phyloP scores from a whole-genome alignment of 2,797 vertebrate species.

The Hemibagrus guttatus region DNA sequence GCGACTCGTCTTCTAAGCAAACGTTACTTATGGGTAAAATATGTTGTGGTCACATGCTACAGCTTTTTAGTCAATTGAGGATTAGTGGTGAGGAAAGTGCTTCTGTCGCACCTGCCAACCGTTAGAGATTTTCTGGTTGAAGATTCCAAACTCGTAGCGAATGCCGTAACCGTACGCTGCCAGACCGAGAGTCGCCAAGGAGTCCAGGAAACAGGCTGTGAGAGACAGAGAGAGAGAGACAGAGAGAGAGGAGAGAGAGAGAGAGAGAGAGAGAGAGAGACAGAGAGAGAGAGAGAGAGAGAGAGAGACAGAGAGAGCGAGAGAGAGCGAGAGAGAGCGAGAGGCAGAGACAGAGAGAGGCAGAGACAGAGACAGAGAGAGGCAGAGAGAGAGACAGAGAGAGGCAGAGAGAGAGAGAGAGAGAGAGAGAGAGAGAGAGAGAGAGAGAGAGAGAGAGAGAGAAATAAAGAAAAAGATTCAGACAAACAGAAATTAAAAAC shows the following conservation, averaged over 20 bases:
- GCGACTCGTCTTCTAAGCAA: too few species aligned
- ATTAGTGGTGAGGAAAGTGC: neutral
- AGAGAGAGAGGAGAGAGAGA: neutral
- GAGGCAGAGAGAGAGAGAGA: neutral
- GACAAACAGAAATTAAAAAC: neutral
- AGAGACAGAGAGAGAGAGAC: conserved; percentile 2
- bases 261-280: neutral
- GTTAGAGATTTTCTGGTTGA: conserved; percentile 83
- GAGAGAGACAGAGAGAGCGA: neutral
- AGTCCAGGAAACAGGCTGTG: conserved; percentile 86
- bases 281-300: neutral
- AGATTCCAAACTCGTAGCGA: conserved; percentile 88
- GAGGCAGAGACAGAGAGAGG: neutral
- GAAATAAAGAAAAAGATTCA: neutral
- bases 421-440: neutral
- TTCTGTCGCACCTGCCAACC: conserved; percentile 81
- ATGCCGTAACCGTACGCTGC: conserved; percentile 86
- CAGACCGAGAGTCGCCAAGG: conserved; percentile 84
- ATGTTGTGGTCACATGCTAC: neutral
- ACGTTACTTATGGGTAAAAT: neutral
- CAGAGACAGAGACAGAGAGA: neutral
- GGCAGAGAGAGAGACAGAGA: neutral
- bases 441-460: neutral
- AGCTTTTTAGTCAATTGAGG: neutral
- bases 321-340: neutral